These are phyloP conservation scores for Cavia aperea DNA, from an alignment of 2,113 vertebrate species.

Conservation along the genomic window DNA sequence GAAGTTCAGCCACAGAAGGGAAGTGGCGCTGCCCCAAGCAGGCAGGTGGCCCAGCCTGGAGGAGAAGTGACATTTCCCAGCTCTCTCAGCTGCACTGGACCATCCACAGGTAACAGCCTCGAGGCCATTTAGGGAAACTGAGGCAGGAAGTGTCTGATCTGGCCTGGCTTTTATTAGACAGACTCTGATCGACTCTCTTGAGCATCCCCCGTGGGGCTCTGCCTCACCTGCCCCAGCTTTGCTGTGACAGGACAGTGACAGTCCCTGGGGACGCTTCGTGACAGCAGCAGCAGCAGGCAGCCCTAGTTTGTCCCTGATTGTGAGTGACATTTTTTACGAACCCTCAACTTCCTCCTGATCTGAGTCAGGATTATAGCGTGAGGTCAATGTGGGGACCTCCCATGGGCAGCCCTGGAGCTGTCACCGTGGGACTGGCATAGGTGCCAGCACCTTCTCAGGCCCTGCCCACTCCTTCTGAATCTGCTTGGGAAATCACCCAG, in stretches of 20 bases:
- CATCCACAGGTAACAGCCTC: conserved; percentile 38
- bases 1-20: conserved; percentile 51
- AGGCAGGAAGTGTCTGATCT: not conserved
- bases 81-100: not conserved
- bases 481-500: conserved; percentile 18
- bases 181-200: not conserved
- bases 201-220: not conserved
- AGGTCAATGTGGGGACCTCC: not conserved
- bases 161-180: not conserved
- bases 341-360: conserved; percentile 60
- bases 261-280: not conserved
- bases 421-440: not conserved
- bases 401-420: not conserved
- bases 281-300: not conserved
- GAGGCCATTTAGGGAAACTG: not conserved
- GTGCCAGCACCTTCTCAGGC: not conserved
- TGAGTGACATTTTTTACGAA: conserved; percentile 48
- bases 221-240: not conserved
- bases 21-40: conserved; percentile 48
- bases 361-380: conserved; percentile 47
- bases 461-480: fast-evolving
- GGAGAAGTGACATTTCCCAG: not conserved
- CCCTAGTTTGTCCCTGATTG: not conserved
- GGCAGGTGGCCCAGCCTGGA: not conserved
- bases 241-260: not conserved